These are phyloP conservation scores for Bombus haemorrhoidalis DNA, from an alignment of 1,140 invertebrate species.

Conservation along the genomic window DNA sequence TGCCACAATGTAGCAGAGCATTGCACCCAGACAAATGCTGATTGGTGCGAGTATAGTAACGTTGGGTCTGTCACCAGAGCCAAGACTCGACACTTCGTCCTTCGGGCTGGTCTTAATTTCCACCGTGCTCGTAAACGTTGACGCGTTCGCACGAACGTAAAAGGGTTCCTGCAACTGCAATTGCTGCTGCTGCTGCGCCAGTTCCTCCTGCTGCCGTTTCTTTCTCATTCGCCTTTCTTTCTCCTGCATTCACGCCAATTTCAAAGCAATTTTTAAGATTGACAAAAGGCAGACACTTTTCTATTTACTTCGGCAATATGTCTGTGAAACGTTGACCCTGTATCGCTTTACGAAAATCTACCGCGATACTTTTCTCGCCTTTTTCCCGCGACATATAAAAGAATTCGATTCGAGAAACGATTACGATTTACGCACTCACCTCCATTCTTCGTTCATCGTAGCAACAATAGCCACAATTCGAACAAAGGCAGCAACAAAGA, in stretches of 20 bases:
- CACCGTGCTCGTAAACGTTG: constrained; percentile 87
- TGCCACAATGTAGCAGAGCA: constrained; percentile 92
- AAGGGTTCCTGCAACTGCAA: constrained; percentile 90
- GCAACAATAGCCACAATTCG: constrained; percentile 93
- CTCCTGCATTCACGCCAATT: constrained; percentile 76
- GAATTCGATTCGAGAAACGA: no score
- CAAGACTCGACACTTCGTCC: constrained; percentile 79
- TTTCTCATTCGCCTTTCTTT: constrained; percentile 90
- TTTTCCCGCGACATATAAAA: no score
- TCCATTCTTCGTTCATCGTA: constrained; percentile 92
- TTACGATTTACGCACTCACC: constrained; percentile 67
- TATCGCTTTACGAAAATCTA: no score
- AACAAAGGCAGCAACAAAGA: constrained; percentile 91
- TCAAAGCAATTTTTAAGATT: not conserved
- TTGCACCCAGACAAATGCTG: constrained; percentile 89
- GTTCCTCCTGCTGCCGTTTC: constrained; percentile 89
- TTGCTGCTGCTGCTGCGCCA: constrained; percentile 85
- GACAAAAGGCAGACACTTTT: no score
- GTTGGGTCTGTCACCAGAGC: constrained; percentile 84
- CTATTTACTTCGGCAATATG: no score
- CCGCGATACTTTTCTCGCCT: no score
- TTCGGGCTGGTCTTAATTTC: constrained; percentile 87
- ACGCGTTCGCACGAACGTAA: constrained; percentile 89
- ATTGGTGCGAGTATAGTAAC: constrained; percentile 90
- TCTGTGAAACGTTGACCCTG: no score